These are phyloP conservation scores for Polymixis flavicincta DNA, from an alignment of 2,888 invertebrate genomes.

Conservation along the genomic window DNA sequence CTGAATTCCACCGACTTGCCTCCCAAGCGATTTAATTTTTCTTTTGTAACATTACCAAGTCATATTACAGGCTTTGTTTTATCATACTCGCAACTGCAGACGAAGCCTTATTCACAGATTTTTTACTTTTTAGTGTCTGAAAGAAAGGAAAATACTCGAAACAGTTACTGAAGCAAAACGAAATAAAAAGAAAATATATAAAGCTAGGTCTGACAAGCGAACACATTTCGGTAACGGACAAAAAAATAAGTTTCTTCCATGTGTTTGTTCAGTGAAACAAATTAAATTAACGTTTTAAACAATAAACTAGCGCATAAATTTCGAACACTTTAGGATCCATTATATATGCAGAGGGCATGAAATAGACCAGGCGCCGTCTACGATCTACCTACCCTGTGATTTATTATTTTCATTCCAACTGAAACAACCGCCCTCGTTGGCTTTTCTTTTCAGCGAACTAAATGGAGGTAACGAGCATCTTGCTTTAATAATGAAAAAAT, in stretches of 20 bases:
- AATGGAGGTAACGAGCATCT: conserved; percentile 85
- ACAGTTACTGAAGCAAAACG: conserved; percentile 24
- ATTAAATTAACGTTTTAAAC: conserved; percentile 61
- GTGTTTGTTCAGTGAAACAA: conserved; percentile 25
- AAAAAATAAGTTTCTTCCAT: conserved; percentile 25
- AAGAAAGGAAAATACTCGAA: conserved; percentile 26
- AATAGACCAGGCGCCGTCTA: conserved; percentile 80
- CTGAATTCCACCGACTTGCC: conserved; percentile 37
- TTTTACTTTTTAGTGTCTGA: conserved; percentile 14
- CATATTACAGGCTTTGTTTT: conserved; percentile 60
- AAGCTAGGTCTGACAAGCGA: conserved; percentile 13
- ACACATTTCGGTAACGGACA: conserved; percentile 26
- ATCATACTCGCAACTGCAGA: conserved; percentile 52
- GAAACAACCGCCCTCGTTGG: conserved; percentile 78
- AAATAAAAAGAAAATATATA: conserved; percentile 24
- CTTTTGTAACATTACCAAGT: conserved; percentile 60
- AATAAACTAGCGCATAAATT: conserved; percentile 69
- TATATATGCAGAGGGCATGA: conserved; percentile 77
- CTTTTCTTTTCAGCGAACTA: conserved; percentile 77
- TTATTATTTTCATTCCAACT: conserved; percentile 86
- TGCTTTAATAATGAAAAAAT: conserved; percentile 81
- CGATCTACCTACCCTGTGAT: conserved; percentile 81
- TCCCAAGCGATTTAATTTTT: conserved; percentile 57
- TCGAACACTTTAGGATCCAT: conserved; percentile 69
- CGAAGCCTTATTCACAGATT: conserved; percentile 43